Base-by-base conservation (phyloP, 2,888 invertebrate species). In the Anthophora plumipes region DNA sequence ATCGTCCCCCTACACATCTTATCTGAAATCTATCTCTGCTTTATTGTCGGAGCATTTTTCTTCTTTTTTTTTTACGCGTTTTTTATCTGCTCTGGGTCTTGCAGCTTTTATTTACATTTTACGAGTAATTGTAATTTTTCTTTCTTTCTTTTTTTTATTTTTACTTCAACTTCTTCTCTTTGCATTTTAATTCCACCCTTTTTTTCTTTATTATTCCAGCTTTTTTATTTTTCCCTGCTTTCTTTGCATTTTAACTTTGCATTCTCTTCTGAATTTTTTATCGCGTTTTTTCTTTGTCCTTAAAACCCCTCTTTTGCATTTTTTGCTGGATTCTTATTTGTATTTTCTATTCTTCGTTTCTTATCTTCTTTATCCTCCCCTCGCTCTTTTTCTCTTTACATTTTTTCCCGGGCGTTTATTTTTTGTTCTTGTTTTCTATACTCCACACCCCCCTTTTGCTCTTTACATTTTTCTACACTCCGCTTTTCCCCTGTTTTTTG, bases 81-180 rank as follows among this genome's bases (percentile, higher is more conserved):
- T 39, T 48, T 60, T 17, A 41, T 59, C 52, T 43, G n/a, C 31
- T 31, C 41, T n/a, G n/a, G n/a, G n/a, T n/a, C 14, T 57, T 20
- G 11, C 22, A 37, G 7, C 31, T n/a, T 11, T 31, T 57, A n/a
- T 17, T 57, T 8, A 31, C n/a, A 4, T 46, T 6, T 17, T 1
- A 43, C 9, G 17, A 22, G 31, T 31, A 31, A 37, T 60, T 41
- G 31, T 31, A 31, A 4, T 4, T 31, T n/a, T n/a, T n/a, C n/a
- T n/a, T n/a, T n/a, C n/a, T n/a, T n/a, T n/a, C n/a, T n/a, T n/a
- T 50, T 50, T n/a, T 50, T 50, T 50, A 50, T 50, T n/a, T 50
- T 14, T n/a, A n/a, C n/a, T 50, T n/a, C n/a, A 50, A 7, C 37
- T 66, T 17, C 37, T 20, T n/a, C 66, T 39, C 37, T 52, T 66